Evolutionary conservation across 2,888 invertebrate species (phyloP), one percentile per base, ranked within the genome.

Genomic region (Apeira syringaria): DNA sequence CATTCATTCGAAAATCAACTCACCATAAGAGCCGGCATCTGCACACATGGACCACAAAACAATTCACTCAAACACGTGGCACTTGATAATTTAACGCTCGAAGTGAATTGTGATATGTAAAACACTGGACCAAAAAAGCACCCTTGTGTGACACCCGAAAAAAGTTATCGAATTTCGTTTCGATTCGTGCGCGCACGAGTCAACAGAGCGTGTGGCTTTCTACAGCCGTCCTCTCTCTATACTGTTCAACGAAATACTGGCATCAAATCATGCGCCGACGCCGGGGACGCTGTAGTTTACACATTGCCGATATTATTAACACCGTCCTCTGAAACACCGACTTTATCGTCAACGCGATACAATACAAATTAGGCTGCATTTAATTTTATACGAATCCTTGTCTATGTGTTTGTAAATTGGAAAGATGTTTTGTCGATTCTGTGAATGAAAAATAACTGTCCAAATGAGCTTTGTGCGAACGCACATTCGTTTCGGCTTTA

Each of bases 371-470:
- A 1, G 2, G 5, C 50, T 50, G 44, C 3, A 7, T 2, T 1
- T 7, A 1, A 2, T 5, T 32, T 43, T 54, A 41, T 58, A 50
- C 55, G 46, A 47, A 53, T 56, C 56, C 70, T 78, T 84, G 80
- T 83, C 82, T 82, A 83, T 83, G 78, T 85, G 6, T 17, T 84
- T 74, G 86, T 85, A 77, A 84, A 73, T 74, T 78, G 72, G 71
- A 76, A 77, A 77, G 74, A 78, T 82, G 86, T 83, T 87, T 81
- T 80, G 84, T 87, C 82, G 79, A 82, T 77, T 73, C 71, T 74
- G 84, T 87, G 88, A 88, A 88, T 88, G 87, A 82, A 86, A 81
- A 82, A 83, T 83, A 82, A 83, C 5, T 83, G 74, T 81, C 28
- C 62, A 64, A 68, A 70, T 77, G 79, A 85, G 82, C 85, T 86